Conservation (phyloP, 1,140 invertebrate genomes). For the Palaemon carinicauda region DNA sequence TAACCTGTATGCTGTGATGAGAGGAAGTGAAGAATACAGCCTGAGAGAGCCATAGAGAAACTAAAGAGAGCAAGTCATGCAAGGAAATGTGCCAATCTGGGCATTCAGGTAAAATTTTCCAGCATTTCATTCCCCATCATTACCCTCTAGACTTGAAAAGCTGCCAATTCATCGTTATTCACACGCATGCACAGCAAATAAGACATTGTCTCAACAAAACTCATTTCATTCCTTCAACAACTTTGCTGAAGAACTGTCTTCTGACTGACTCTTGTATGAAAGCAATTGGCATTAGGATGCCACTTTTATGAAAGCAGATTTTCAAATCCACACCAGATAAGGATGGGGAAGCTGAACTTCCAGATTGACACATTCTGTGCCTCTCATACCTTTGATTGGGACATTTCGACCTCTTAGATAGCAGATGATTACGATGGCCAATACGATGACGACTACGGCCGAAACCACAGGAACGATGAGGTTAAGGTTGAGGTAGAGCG, state of each 20-base stretch:
- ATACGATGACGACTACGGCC: constrained; percentile 87
- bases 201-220: no score
- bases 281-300: no score
- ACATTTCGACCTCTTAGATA: constrained; percentile 71
- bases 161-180: no score
- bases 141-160: no score
- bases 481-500: constrained; percentile 78
- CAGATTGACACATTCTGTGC: constrained; percentile 62
- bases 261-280: no score
- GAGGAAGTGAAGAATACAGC: constrained; percentile 59
- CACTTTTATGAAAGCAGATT: no score
- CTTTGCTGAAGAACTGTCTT: no score
- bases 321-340: constrained; percentile 32
- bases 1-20: constrained; percentile 53
- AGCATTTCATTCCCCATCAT: no score
- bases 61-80: constrained; percentile 54
- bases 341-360: constrained; percentile 58
- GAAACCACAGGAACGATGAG: constrained; percentile 93
- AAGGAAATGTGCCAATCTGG: constrained; percentile 38
- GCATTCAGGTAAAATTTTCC: neutral
- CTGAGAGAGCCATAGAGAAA: neutral
- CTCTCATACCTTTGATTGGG: constrained; percentile 57
- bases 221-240: neutral
- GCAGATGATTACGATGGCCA: constrained; percentile 90
- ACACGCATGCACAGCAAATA: no score